Percentiles rank a stretch among this genome's conserved stretches.
These are phyloP conservation scores for Drosophila tani DNA, from an alignment of 1,140 invertebrate species.

Conservation along the genomic window DNA sequence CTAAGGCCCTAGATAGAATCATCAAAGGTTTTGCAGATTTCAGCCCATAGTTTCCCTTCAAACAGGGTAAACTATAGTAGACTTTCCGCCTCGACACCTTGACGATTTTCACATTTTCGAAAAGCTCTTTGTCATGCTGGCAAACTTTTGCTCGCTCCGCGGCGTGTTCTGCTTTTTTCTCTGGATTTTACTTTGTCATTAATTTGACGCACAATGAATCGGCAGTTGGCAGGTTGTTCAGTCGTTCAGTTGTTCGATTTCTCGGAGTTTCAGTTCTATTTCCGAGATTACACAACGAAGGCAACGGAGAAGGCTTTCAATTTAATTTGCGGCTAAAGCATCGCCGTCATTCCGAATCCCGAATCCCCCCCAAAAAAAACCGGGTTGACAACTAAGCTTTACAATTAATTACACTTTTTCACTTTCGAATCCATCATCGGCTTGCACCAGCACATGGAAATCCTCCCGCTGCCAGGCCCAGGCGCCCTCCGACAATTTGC, in stretches of 20 bases:
- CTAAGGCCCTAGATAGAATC: not conserved
- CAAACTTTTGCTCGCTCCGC: slow-evolving; percentile 26
- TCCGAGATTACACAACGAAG: slow-evolving; percentile 40
- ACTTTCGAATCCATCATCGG: slow-evolving; percentile 40
- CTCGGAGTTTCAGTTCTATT: slow-evolving; percentile 19
- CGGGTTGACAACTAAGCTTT: slow-evolving; percentile 38
- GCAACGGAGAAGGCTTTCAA: slow-evolving; percentile 22
- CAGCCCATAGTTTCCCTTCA: not conserved
- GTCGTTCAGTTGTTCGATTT: slow-evolving; percentile 21
- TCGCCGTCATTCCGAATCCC: slow-evolving; percentile 5
- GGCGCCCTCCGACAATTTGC: slow-evolving; percentile 40
- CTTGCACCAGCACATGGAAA: slow-evolving; percentile 11
- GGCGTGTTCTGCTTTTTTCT: slow-evolving; percentile 23
- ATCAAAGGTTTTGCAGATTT: not conserved
- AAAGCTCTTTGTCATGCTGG: slow-evolving; percentile 44
- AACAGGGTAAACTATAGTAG: slow-evolving; percentile 23
- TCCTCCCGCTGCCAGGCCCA: slow-evolving; percentile 17
- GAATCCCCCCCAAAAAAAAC: slow-evolving; percentile 4
- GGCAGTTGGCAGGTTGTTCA: slow-evolving; percentile 49
- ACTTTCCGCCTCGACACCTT: not conserved
- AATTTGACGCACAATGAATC: slow-evolving; percentile 71
- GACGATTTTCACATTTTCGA: slow-evolving; percentile 10
- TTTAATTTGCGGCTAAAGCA: slow-evolving; percentile 48
- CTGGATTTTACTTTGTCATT: slow-evolving; percentile 57
- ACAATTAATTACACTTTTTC: slow-evolving; percentile 53